Conservation (phyloP, 2,797 vertebrate species). For the Odontamblyopus rebecca region DNA sequence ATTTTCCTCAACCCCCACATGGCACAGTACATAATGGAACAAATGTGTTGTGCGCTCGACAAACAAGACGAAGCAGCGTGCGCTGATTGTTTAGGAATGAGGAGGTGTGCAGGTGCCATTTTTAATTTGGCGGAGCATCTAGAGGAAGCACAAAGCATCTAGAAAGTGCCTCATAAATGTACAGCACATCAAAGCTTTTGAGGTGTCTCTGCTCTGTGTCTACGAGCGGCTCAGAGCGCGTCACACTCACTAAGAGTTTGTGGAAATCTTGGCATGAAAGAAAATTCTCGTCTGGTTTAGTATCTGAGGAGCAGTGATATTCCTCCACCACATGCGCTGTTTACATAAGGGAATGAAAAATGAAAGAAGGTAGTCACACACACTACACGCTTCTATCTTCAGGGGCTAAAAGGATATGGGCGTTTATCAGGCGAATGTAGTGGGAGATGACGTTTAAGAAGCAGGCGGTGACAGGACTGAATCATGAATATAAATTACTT, state of each 20-base stretch:
- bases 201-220: slow-evolving; percentile 65
- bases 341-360: slow-evolving; percentile 70
- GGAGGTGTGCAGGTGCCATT: slow-evolving; percentile 74
- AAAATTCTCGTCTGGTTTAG: slow-evolving; percentile 52
- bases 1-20: slow-evolving; percentile 38
- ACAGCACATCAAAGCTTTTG: slow-evolving; percentile 74
- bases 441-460: slow-evolving; percentile 61
- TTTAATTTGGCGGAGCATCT: slow-evolving; percentile 70
- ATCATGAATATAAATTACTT: slow-evolving; percentile 52
- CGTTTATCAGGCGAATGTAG: slow-evolving; percentile 40
- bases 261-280: slow-evolving; percentile 73
- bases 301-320: slow-evolving; percentile 59
- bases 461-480: slow-evolving; percentile 53
- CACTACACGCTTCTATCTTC: slow-evolving; percentile 28
- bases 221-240: slow-evolving; percentile 42
- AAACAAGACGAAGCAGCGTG: slow-evolving; percentile 64
- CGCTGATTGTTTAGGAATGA: slow-evolving; percentile 72
- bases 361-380: slow-evolving; percentile 62
- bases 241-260: slow-evolving; percentile 63
- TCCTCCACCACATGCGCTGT: slow-evolving; percentile 58
- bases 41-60: slow-evolving; percentile 61
- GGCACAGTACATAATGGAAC: slow-evolving; percentile 61
- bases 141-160: slow-evolving; percentile 71
- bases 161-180: slow-evolving; percentile 71
- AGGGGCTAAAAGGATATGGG: slow-evolving; percentile 48